These are phyloP conservation scores for Orcinus orca DNA, from an alignment of 2,113 vertebrate genomes.

Conservation along the genomic window DNA sequence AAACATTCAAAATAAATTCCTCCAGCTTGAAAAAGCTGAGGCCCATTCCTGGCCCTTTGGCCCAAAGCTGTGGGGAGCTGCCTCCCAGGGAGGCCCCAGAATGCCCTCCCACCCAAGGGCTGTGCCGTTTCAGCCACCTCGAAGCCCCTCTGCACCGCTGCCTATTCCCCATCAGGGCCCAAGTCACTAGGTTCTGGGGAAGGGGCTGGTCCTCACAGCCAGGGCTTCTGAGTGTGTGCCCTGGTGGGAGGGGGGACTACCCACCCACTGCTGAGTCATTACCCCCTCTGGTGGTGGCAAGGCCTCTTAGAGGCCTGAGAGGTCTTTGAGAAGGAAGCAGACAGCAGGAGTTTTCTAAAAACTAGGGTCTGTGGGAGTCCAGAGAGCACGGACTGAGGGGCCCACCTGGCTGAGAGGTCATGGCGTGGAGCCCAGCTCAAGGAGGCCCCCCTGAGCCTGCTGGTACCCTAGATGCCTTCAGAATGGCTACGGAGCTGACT, in stretches of 20 bases:
- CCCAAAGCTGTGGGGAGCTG: neutral
- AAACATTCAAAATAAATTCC: conserved; percentile 77
- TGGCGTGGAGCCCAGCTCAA: neutral
- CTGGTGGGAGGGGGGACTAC: neutral
- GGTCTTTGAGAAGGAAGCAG: neutral
- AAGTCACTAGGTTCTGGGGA: neutral
- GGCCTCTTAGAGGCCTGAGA: neutral
- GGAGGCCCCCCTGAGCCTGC: neutral
- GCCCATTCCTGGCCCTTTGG: conserved; percentile 32
- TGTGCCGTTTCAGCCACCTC: neutral
- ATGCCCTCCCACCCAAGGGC: neutral
- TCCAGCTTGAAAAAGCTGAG: conserved; percentile 50
- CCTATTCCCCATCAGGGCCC: neutral
- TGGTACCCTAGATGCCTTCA: neutral
- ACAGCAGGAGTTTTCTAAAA: neutral
- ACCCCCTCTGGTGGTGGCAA: neutral
- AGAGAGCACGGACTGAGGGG: neutral
- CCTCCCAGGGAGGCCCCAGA: conserved; percentile 50
- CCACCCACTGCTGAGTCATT: neutral
- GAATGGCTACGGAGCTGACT: neutral
- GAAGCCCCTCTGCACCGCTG: neutral
- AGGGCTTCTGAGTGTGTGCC: neutral
- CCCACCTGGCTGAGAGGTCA: neutral
- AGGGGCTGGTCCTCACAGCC: neutral
- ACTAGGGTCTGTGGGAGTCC: neutral